Evolutionary conservation across 2,113 vertebrate genomes (phyloP).

Genomic region (Rhynchomys soricoides): DNA sequence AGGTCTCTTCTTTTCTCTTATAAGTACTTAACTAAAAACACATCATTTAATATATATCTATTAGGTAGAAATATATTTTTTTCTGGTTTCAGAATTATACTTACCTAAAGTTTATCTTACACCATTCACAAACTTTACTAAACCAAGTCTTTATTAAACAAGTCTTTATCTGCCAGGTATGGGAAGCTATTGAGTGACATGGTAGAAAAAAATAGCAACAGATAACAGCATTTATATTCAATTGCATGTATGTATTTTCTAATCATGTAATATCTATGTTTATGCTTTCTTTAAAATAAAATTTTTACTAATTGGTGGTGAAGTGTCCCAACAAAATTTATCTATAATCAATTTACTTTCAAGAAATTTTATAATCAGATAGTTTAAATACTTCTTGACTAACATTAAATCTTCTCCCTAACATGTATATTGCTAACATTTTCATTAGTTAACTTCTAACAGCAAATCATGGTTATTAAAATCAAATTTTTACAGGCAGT

Average conservation of each 20-base stretch:
- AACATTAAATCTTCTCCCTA: background rate
- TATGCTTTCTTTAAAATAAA: background rate
- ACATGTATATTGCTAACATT: conserved; percentile 54
- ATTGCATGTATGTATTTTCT: background rate
- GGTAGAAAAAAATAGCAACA: background rate
- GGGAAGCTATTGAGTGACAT: background rate
- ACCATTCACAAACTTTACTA: background rate
- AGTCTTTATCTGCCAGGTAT: background rate
- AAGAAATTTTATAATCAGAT: background rate
- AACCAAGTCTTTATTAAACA: background rate
- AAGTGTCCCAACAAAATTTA: conserved; percentile 5
- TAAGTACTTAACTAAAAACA: background rate
- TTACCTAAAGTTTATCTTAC: background rate
- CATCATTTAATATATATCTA: background rate
- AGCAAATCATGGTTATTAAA: conserved; percentile 66
- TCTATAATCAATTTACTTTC: conserved; percentile 14
- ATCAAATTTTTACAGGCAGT: conserved; percentile 61
- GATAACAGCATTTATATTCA: conserved; percentile 1
- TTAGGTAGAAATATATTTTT: background rate
- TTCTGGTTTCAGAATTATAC: background rate
- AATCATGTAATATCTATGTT: background rate
- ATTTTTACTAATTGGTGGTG: background rate
- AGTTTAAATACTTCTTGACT: background rate
- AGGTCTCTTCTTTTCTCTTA: background rate
- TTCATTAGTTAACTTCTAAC: conserved; percentile 69